Evolutionary conservation across 2,797 vertebrate species (phyloP).

Genomic region (Rhynchotus rufescens): DNA sequence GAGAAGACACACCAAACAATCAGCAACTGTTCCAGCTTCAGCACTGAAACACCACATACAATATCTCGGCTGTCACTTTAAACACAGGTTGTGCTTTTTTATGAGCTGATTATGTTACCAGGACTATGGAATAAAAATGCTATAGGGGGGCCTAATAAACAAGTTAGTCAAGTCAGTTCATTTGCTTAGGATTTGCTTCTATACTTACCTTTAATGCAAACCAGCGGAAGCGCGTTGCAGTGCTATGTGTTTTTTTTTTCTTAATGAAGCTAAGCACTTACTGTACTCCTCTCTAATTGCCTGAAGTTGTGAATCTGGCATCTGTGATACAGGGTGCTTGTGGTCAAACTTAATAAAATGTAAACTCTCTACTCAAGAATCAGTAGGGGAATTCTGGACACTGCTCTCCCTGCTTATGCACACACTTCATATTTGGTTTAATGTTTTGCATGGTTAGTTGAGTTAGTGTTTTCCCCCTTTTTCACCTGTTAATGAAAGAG

Average conservation of each 20-base stretch:
- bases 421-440: constrained; percentile 13
- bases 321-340: neutral
- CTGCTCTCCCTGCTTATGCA: neutral
- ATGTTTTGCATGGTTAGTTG: constrained; percentile 36
- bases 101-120: constrained; percentile 61
- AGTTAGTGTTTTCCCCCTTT: constrained; percentile 59
- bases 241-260: constrained; percentile 29
- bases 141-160: constrained; percentile 44
- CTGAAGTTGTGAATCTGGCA: constrained; percentile 3
- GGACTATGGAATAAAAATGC: constrained; percentile 52
- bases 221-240: neutral
- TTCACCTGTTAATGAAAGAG: constrained; percentile 50
- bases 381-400: neutral
- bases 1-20: constrained; percentile 99
- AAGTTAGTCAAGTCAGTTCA: constrained; percentile 45
- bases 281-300: constrained; percentile 40
- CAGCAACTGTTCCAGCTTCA: constrained; percentile 96
- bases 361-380: neutral
- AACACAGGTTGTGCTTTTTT: constrained; percentile 62
- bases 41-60: constrained; percentile 90
- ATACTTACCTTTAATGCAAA: constrained; percentile 67
- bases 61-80: constrained; percentile 77
- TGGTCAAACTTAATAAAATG: neutral
- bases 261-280: constrained; percentile 36
- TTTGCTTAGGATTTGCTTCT: constrained; percentile 49